Conservation (phyloP, 2,113 vertebrate species). For the Telmatochromis sp. region DNA sequence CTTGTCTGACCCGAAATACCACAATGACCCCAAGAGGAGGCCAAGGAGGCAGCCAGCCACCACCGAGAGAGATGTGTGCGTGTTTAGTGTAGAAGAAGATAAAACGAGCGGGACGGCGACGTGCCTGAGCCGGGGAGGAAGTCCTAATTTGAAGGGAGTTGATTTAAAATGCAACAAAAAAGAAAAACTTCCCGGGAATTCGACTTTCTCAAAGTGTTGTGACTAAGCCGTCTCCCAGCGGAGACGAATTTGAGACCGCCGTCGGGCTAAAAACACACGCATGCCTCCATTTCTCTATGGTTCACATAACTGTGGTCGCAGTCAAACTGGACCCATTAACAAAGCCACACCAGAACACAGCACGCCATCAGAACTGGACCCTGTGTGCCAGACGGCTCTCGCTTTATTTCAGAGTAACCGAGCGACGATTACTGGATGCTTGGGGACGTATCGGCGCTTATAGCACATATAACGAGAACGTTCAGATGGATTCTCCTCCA, state of each 20-base stretch:
- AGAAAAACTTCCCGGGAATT: not conserved
- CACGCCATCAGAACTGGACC: not conserved
- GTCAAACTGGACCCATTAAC: slow-evolving; percentile 45
- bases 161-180: slow-evolving; percentile 1
- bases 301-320: slow-evolving; percentile 52
- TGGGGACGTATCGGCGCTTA: not conserved
- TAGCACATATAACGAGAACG: not conserved
- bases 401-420: not conserved
- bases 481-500: not conserved
- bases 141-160: not conserved
- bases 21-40: slow-evolving; percentile 69
- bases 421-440: not conserved
- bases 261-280: slow-evolving; percentile 24
- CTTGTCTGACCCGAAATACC: slow-evolving; percentile 82
- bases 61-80: not conserved
- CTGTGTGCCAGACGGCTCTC: not conserved
- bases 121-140: slow-evolving; percentile 15
- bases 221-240: slow-evolving; percentile 19
- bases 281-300: slow-evolving; percentile 35
- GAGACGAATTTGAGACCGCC: slow-evolving; percentile 15
- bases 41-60: slow-evolving; percentile 57
- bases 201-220: slow-evolving; percentile 34
- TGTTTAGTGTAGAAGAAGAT: not conserved
- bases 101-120: not conserved
- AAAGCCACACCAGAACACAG: slow-evolving; percentile 33